phyloP scores from a whole-genome alignment of 2,888 invertebrate genomes.

The Dryomyza anilis region DNA sequence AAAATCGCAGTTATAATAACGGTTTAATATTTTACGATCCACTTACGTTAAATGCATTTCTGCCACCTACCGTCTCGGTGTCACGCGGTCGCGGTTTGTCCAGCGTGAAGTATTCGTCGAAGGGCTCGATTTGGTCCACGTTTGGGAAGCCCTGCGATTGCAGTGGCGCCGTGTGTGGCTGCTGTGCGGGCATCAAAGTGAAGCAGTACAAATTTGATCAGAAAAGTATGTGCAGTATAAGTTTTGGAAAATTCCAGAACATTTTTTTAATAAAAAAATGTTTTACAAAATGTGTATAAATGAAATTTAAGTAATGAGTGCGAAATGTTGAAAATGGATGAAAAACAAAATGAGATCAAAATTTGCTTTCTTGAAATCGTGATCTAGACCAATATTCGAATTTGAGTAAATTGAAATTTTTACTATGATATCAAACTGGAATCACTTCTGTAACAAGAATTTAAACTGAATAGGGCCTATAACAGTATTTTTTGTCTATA shows the following conservation, averaged over 20 bases:
- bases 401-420: too few species aligned
- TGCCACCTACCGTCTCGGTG: constrained; percentile 56
- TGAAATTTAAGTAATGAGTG: too few species aligned
- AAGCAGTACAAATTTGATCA: constrained; percentile 65
- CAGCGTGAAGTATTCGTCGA: constrained; percentile 47
- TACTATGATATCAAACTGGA: too few species aligned
- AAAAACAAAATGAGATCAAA: too few species aligned
- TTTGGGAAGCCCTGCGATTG: constrained; percentile 64
- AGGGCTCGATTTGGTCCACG: constrained; percentile 56
- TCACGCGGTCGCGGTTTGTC: constrained; percentile 50
- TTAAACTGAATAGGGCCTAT: too few species aligned
- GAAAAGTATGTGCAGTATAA: constrained; percentile 47
- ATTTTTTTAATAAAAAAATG: too few species aligned
- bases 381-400: too few species aligned
- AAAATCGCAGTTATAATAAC: constrained; percentile 52
- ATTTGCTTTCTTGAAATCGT: too few species aligned
- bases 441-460: too few species aligned
- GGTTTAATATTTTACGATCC: constrained; percentile 55
- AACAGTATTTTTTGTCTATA: too few species aligned
- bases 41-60: constrained; percentile 42
- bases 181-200: constrained; percentile 77
- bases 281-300: too few species aligned
- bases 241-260: too few species aligned
- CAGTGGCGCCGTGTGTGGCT: constrained; percentile 67
- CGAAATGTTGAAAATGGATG: not conserved